phyloP scores from a whole-genome alignment of 30 jellyfish, hydroid and myxozoan species.

The Aurelia aurita region DNA sequence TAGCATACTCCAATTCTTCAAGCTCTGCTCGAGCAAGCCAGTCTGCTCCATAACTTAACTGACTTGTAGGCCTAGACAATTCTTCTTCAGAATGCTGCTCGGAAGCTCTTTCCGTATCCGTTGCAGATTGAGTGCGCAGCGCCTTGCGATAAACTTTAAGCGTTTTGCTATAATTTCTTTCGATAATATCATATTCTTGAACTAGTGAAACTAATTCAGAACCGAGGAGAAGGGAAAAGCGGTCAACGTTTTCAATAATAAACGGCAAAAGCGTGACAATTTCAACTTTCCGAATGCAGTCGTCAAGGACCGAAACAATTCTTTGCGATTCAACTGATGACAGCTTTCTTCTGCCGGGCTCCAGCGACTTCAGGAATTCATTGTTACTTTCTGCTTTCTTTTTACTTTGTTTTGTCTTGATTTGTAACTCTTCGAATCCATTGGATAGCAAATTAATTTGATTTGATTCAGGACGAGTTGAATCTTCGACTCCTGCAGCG shows the following conservation, averaged over 20 bases:
- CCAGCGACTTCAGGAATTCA: constrained; percentile 67
- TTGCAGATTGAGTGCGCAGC: background rate
- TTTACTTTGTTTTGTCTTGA: constrained; percentile 50
- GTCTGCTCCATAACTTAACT: constrained; percentile 38
- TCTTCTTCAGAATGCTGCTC: background rate
- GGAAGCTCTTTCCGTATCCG: background rate
- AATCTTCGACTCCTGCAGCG: constrained; percentile 40
- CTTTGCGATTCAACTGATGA: constrained; percentile 90
- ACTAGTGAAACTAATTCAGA: constrained; percentile 50
- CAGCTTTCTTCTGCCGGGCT: constrained; percentile 79
- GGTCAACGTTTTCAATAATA: constrained; percentile 77
- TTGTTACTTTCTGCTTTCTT: constrained; percentile 40
- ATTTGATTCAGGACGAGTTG: constrained; percentile 15
- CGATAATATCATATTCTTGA: constrained; percentile 63
- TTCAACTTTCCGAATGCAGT: constrained; percentile 77
- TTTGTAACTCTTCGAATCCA: constrained; percentile 74
- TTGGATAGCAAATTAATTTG: constrained; percentile 23
- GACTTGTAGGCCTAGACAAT: constrained; percentile 51
- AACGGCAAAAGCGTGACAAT: constrained; percentile 88
- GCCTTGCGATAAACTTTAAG: constrained; percentile 44
- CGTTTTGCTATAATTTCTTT: constrained; percentile 46
- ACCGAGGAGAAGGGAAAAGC: constrained; percentile 80
- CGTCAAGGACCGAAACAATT: constrained; percentile 78
- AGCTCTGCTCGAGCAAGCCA: constrained; percentile 68
- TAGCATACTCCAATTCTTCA: constrained; percentile 35